Evolutionary conservation across 92 coral and sea anemone genomes (phyloP), one percentile per base, ranked within the genome.

Genomic region (Epizoanthus illoricatus): DNA sequence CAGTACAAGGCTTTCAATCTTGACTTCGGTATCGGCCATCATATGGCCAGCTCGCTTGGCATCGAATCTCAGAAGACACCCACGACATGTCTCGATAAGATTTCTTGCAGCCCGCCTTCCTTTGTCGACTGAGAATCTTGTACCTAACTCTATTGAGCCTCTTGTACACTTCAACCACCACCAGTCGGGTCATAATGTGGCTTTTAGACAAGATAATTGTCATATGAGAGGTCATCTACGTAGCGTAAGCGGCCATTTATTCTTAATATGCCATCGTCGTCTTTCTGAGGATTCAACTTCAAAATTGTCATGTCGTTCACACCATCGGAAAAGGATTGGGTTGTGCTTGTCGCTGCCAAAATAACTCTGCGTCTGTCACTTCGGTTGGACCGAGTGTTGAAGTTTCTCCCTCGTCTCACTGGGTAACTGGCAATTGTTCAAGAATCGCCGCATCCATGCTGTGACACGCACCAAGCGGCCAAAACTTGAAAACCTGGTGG

Each of bases 21-120:
- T 64, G 84, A 59, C 63, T 70, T 85, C 9, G 83, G 86, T 7
- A 88, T 65, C 8, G 2, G 89, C 89, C 86, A 80, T 89, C 80
- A 85, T 85, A 61, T 84, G 88, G 13, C 81, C 82, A 33, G 73
- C 54, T 20, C 57, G 81, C 39, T 85, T 84, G 49, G 74, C 60
- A n/a, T 67, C 10, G 66, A 85, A 85, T 65, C 84, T 66, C 18
- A 70, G 84, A 72, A 85, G 74, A 65, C 91, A 88, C 17, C 54
- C 81, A 28, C 84, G 43, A 76, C 87, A 87, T 5, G 28, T 42
- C 23, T 54, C 74, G 18, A 74, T 15, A 5, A 69, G 13, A 61
- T 84, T 76, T 58, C 90, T 84, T 57, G 42, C 87, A 7, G 74
- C 28, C 1, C 68, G 83, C 17, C 81, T 83, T 23, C 84, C 84